Base-by-base conservation (phyloP, 2,797 vertebrate genomes). In the Microtus agrestis region DNA sequence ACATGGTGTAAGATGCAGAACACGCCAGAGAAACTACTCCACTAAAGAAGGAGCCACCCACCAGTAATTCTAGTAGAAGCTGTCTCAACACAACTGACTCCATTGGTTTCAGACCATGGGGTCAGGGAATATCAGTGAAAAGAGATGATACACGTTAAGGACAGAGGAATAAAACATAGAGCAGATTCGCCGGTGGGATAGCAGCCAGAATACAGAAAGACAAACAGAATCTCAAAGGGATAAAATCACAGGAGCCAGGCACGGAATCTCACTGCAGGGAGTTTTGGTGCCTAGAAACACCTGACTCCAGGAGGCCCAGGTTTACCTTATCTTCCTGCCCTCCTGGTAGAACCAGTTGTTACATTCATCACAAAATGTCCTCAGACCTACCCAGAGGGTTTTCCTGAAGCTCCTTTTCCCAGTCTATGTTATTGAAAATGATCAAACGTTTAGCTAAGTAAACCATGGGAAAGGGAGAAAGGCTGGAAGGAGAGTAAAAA, bases 241-340 rank as follows among this genome's bases (percentile, higher is more conserved):
- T 15, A 27, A 69, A 79, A 31, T 23, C 54, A 23, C 14, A 51
- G 9, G 43, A 40, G 19, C 1, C 1, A 31, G 61, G 71, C 0
- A 4, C 0, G 0, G 21, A 4, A 12, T 37, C n/a, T 29, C 15
- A 1, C 34, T 3, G 5, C 56, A 11, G 10, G 6, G 27, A 59
- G 14, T 54, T 51, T 65, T 11, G 25, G 37, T 61, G 40, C 54
- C 31, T 48, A 46, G 69, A 27, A 19, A n/a, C 27, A 46, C n/a
- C 40, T 29, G 46, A 34, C 54, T 37, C 63, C 15, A 1, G 23
- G 40, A 59, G 3, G 27, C 37, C 69, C 65, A 65, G 11, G 11
- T 37, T 56, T 27, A 37, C 5, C 43, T 80, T 80, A n/a, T 5
- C 67, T 67, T 76, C 37, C 48, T 89, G 0, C 43, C 65, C 23